Base-by-base conservation (phyloP, 2,888 invertebrate genomes). In the Mycalesis mineus region DNA sequence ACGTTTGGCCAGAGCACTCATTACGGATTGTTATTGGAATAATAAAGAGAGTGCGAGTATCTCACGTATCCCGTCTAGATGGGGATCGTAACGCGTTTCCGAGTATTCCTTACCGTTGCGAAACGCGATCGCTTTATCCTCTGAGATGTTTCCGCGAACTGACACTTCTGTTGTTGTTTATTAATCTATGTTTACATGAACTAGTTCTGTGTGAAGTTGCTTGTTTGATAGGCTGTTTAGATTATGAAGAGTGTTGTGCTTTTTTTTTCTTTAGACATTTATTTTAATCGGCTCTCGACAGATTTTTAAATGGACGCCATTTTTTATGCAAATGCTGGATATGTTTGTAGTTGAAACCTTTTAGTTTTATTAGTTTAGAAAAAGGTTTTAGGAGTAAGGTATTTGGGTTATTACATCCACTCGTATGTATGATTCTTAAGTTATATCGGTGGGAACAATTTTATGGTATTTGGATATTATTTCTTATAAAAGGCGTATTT, bases 21-120 rank as follows among this genome's bases (percentile, higher is more conserved):
- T 88, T 86, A 88, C 87, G 76, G 86, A 88, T 88, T 88, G 88
- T 89, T 89, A 89, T 88, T 88, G 85, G 84, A 87, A 89, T 89
- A 88, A 88, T 88, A 88, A 88, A 88, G 87, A 83, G 80, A 73
- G 81, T 74, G 80, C 22, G 22, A 22, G 83, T 80, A 75, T 22
- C 22, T 22, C 47, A 33, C 76, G 77, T 80, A 84, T 88, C 85
- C 85, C 85, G 85, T 83, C 80, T 78, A 77, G 74, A 74, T 69
- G 70, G 14, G 74, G 80, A 80, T 84, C 84, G 83, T 86, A 82
- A 83, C 83, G 71, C 70, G 65, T 71, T 87, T 86, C 86, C 74
- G 68, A 80, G 85, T 85, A 87, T 72, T 75, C 64, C 71, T 71
- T 74, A 75, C 79, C 68, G 77, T 88, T 88, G 87, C 88, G 78